Evolutionary conservation across 2,797 vertebrate species (phyloP).

Genomic region (Anguilla marmorata): DNA sequence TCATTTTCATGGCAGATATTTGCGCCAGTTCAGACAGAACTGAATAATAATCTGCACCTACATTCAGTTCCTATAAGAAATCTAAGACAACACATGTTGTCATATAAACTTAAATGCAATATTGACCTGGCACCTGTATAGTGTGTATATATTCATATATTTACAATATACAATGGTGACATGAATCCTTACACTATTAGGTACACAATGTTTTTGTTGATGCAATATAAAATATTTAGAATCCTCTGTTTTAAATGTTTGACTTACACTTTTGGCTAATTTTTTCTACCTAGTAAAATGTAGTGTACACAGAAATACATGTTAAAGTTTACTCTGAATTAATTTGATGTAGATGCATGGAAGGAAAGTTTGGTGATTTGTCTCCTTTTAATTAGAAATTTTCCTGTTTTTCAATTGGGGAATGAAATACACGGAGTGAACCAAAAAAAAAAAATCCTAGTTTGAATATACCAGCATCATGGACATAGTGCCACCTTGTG

Average conservation of each 20-base stretch:
- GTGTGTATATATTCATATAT: neutral
- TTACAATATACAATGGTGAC: neutral
- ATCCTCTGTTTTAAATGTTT: neutral
- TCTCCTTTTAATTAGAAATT: neutral
- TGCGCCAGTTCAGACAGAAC: neutral
- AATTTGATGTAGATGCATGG: neutral
- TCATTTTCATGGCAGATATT: neutral
- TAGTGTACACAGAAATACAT: neutral
- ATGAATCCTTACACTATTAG: neutral
- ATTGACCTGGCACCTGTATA: neutral
- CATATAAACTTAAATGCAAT: neutral
- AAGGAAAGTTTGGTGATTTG: neutral
- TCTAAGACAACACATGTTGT: neutral
- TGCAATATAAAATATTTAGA: neutral
- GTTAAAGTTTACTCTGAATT: neutral
- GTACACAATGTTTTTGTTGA: neutral
- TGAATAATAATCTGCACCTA: neutral
- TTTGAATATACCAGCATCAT: neutral
- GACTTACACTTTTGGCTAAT: neutral
- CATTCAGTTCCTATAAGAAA: neutral
- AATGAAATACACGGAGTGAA: neutral
- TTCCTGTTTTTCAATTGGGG: neutral
- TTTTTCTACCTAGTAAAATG: neutral
- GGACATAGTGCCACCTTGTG: slow-evolving; percentile 25
- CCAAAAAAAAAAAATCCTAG: neutral